Percentiles rank a stretch among this genome's conserved stretches.
Evolutionary conservation across 2,113 vertebrate species (phyloP).

Genomic region (Corynorhinus townsendii): DNA sequence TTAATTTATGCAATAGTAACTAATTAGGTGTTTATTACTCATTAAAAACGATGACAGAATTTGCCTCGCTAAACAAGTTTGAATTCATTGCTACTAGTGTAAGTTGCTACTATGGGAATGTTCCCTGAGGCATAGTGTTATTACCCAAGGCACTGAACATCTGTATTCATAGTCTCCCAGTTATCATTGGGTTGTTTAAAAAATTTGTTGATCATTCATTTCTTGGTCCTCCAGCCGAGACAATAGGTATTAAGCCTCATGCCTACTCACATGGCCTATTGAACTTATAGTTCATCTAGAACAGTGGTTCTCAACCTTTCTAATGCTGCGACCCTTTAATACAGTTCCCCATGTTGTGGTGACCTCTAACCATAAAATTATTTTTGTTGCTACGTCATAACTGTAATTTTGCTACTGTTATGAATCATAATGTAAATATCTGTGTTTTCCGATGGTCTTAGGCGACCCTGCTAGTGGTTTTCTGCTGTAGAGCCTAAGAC

Average conservation of each 20-base stretch:
- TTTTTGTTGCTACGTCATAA: too few relatives aligned
- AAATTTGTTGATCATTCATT: constrained; percentile 1
- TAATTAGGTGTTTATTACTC: constrained; percentile 6
- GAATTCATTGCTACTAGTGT: constrained; percentile 11
- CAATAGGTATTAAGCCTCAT: neutral
- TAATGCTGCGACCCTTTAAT: too few relatives aligned
- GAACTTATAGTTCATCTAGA: neutral
- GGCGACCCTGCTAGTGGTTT: too few relatives aligned
- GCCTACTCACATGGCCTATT: neutral
- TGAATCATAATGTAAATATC: too few relatives aligned
- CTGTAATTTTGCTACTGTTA: too few relatives aligned
- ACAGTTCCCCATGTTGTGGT: too few relatives aligned
- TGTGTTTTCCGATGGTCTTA: too few relatives aligned
- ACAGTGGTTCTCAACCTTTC: too few relatives aligned
- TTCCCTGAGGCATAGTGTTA: neutral
- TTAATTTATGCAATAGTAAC: neutral
- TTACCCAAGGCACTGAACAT: neutral
- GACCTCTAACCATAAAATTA: too few relatives aligned
- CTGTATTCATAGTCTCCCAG: neutral
- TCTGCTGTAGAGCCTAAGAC: too few relatives aligned
- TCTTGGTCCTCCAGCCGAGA: neutral
- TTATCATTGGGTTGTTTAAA: neutral
- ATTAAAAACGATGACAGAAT: neutral
- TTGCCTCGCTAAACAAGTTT: constrained; percentile 35
- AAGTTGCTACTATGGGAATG: constrained; percentile 26